These are phyloP conservation scores for Chaetodon trifasciatus DNA, from an alignment of 2,797 vertebrate genomes.

Conservation along the genomic window DNA sequence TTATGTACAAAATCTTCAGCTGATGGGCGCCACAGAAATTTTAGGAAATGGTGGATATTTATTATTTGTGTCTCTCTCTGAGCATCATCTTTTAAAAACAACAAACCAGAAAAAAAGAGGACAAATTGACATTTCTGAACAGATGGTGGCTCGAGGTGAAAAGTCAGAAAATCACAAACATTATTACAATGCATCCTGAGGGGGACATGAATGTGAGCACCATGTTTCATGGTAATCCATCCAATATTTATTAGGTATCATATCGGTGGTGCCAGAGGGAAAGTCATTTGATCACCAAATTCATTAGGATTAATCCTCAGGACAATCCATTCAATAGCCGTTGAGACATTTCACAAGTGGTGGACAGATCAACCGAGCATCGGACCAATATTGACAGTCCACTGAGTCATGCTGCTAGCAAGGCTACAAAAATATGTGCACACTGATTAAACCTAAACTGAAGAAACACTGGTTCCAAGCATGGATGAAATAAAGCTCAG, in stretches of 20 bases:
- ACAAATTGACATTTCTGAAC: background rate
- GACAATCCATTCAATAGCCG: background rate
- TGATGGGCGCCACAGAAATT: slow-evolving; percentile 40
- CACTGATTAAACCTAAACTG: background rate
- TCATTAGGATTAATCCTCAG: background rate
- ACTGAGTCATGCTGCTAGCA: background rate
- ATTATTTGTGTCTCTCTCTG: slow-evolving; percentile 4
- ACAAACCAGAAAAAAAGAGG: background rate
- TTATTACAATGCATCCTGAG: background rate
- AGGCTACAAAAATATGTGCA: background rate
- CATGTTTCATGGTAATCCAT: background rate
- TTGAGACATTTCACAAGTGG: background rate
- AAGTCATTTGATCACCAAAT: background rate
- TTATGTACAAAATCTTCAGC: slow-evolving; percentile 27
- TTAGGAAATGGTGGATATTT: background rate
- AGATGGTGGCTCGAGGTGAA: background rate
- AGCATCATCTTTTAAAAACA: slow-evolving; percentile 5
- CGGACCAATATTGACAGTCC: background rate
- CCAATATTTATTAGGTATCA: background rate
- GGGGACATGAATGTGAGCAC: background rate
- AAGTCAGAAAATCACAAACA: background rate
- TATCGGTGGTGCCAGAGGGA: too few relatives aligned
- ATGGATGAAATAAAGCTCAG: background rate
- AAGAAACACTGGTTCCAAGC: background rate
- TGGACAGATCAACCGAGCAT: background rate